phyloP scores from a whole-genome alignment of 2,113 vertebrate species.

The Jacana jacana region DNA sequence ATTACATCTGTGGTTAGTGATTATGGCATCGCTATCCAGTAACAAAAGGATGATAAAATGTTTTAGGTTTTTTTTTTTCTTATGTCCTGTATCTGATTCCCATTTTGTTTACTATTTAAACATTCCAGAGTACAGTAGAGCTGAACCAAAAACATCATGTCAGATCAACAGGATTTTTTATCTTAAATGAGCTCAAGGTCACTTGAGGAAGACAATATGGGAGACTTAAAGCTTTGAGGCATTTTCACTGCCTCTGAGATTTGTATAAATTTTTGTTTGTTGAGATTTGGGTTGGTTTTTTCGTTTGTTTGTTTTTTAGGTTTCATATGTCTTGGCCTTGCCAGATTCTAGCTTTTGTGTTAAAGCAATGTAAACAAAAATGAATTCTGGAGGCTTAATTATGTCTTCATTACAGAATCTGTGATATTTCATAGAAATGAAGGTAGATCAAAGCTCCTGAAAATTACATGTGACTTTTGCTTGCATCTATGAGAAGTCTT shows the following conservation, averaged over 20 bases:
- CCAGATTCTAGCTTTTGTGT: background rate
- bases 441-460: background rate
- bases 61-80: background rate
- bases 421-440: background rate
- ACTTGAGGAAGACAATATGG: background rate
- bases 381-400: background rate
- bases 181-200: conserved; percentile 59
- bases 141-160: conserved; percentile 35
- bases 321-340: background rate
- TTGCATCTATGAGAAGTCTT: background rate
- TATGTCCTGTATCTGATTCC: background rate
- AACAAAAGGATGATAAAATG: background rate
- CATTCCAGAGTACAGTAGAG: background rate
- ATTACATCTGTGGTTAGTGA: background rate
- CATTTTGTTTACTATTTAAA: conserved; percentile 55
- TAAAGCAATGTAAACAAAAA: background rate
- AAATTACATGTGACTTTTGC: background rate
- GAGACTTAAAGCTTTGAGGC: background rate
- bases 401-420: background rate
- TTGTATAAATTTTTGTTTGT: background rate
- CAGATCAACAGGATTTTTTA: background rate
- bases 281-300: background rate
- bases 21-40: background rate
- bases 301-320: background rate
- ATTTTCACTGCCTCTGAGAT: background rate